phyloP scores from a whole-genome alignment of 2,797 vertebrate genomes.

The Epinephelus coioides region DNA sequence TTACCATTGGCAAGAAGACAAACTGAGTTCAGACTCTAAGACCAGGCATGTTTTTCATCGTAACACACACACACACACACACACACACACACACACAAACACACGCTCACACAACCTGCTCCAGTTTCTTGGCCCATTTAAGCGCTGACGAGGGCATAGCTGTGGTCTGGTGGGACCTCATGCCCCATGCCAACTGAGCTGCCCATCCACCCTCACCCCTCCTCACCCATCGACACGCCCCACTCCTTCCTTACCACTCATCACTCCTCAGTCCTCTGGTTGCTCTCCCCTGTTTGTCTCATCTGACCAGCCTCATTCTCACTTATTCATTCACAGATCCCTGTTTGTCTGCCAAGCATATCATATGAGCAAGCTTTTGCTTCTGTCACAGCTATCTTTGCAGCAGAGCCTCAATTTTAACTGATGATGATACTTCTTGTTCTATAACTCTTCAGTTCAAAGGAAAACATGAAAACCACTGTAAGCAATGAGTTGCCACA shows the following conservation, averaged over 20 bases:
- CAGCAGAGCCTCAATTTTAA: not conserved
- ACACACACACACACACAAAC: constrained; percentile 21
- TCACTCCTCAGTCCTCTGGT: not conserved
- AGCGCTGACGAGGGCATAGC: constrained; percentile 62
- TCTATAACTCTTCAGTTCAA: not conserved
- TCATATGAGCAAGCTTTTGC: not conserved
- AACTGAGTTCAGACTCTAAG: not conserved
- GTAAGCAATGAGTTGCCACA: not conserved
- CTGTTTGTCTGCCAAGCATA: not conserved
- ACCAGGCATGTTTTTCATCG: constrained; percentile 1
- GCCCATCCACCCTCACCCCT: constrained; percentile 5
- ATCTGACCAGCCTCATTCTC: not conserved
- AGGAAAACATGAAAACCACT: not conserved
- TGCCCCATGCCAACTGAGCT: constrained; percentile 38
- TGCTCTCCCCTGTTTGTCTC: not conserved
- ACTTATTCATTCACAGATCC: not conserved
- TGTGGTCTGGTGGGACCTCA: constrained; percentile 37
- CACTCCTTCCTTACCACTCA: not conserved
- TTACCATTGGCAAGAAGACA: not conserved
- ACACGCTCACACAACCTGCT: constrained; percentile 43
- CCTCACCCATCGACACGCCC: not conserved
- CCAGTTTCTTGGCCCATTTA: constrained; percentile 70
- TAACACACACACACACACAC: constrained; percentile 18
- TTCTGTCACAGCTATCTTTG: not conserved
- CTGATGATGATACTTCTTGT: not conserved